Percentiles rank a stretch among this genome's conserved stretches.
Evolutionary conservation across 1,140 invertebrate species (phyloP).

Genomic region (Drosophila subpulchrella): DNA sequence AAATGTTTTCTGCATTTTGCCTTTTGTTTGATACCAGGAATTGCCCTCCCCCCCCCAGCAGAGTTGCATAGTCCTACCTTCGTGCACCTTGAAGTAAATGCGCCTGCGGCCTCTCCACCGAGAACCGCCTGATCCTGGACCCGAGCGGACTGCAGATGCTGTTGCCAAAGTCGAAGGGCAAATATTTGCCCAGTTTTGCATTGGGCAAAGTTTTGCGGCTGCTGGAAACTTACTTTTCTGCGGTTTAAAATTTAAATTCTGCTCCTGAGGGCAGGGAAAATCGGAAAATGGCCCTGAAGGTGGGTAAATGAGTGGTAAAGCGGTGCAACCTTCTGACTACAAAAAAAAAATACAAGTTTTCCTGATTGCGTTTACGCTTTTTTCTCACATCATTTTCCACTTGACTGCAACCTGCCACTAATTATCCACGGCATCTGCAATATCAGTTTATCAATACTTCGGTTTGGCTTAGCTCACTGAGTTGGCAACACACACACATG

Average conservation of each 20-base stretch:
- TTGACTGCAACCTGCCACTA: slow-evolving; percentile 26
- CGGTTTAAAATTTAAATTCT: slow-evolving; percentile 60
- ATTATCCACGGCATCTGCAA: slow-evolving; percentile 28
- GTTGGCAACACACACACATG: slow-evolving; percentile 52
- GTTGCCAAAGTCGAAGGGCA: slow-evolving; percentile 66
- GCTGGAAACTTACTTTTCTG: slow-evolving; percentile 68
- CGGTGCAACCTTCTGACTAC: background rate
- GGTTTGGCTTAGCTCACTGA: slow-evolving; percentile 65
- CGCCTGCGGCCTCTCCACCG: slow-evolving; percentile 21
- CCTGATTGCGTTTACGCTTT: slow-evolving; percentile 17
- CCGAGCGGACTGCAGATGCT: slow-evolving; percentile 38
- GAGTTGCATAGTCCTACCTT: slow-evolving; percentile 8
- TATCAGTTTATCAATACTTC: slow-evolving; percentile 65
- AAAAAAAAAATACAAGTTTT: background rate
- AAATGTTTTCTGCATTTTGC: slow-evolving; percentile 70
- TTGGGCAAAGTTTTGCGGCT: slow-evolving; percentile 58
- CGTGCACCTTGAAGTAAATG: slow-evolving; percentile 38
- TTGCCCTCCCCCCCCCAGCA: background rate
- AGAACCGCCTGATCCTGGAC: slow-evolving; percentile 37
- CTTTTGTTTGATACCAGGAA: slow-evolving; percentile 55
- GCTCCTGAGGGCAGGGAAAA: slow-evolving; percentile 8
- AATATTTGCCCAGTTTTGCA: slow-evolving; percentile 74
- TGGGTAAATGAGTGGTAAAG: background rate
- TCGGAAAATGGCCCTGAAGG: background rate
- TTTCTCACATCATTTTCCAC: slow-evolving; percentile 49